Base-by-base conservation (phyloP, 2,113 vertebrate genomes). In the Chunga burmeisteri region DNA sequence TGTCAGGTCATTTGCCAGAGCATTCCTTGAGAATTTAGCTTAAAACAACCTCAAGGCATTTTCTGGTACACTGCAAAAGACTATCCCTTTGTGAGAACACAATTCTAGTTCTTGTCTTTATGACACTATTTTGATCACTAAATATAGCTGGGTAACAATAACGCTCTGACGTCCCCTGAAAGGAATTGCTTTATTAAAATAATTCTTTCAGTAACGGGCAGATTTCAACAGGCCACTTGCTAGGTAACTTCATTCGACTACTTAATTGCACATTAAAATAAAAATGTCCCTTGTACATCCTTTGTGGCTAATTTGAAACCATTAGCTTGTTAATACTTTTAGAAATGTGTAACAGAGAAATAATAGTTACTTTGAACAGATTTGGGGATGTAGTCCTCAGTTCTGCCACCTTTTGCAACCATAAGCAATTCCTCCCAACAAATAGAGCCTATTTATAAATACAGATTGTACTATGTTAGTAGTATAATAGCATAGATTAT, bases 1-100 rank as follows among this genome's bases (percentile, higher is more conserved):
- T 93, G 49, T 83, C 93, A 96, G 71, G 82, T 86, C 50, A 86
- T 92, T 92, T 94, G 42, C 70, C 27, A 94, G 49, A 68, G n/a
- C n/a, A 67, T 67, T 96, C 52, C 38, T 87, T 79, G 56, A 89
- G 59, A 94, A 12, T 18, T 91, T 55, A 62, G 49, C 44, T 80
- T 90, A 49, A 93, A 87, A 42, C 17, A 72, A 13, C 25, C 61
- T 73, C 6, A 3, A 82, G 49, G 38, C 55, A 40, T 79, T 85
- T 95, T 73, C 40, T 20, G 3, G 9, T 91, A 42, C 13, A 42
- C 4, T 44, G 52, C 16, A 52, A 94, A 85, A 13, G 14, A 10
- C 13, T 47, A 53, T 38, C 4, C 3, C 9, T 59, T 91, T 90
- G 10, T 63, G 40, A 78, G 18, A 10, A 66, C 58, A 72, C 11